Percentiles rank a stretch among this genome's conserved stretches.
Evolutionary conservation across 37 sponge, comb jelly and placozoan genomes (phyloP).

Genomic region (Spongilla lacustris): DNA sequence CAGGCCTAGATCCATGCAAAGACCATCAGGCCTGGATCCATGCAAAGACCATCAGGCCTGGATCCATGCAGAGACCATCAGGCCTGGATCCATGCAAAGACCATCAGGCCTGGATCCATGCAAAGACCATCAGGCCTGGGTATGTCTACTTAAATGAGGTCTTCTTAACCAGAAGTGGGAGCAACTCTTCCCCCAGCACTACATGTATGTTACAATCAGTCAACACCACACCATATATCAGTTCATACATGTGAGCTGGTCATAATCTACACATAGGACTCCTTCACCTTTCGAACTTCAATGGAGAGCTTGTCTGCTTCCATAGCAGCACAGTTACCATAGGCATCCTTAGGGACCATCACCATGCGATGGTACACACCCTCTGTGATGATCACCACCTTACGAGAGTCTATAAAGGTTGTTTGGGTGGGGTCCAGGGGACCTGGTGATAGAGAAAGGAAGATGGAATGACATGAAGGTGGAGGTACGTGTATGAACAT

Average conservation of each 20-base stretch:
- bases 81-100: too few relatives aligned
- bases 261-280: not conserved
- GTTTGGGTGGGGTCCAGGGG: conserved; percentile 65
- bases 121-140: too few relatives aligned
- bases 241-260: conserved; percentile 13
- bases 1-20: not conserved
- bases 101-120: too few relatives aligned
- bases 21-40: not conserved
- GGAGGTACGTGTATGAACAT: too few relatives aligned
- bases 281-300: conserved; percentile 64
- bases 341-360: conserved; percentile 71
- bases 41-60: too few relatives aligned
- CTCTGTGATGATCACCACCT: conserved; percentile 58
- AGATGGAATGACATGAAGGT: too few relatives aligned
- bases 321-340: conserved; percentile 62
- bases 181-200: too few relatives aligned
- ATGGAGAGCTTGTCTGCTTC: conserved; percentile 34
- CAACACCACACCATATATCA: conserved; percentile 4
- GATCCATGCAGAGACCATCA: too few relatives aligned
- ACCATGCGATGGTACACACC: conserved; percentile 67
- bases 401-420: conserved; percentile 42
- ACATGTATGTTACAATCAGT: too few relatives aligned
- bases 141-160: too few relatives aligned
- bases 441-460: conserved; percentile 46
- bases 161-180: too few relatives aligned